These are phyloP conservation scores for Tetrapedia diversipes DNA, from an alignment of 2,888 invertebrate genomes.

Conservation along the genomic window DNA sequence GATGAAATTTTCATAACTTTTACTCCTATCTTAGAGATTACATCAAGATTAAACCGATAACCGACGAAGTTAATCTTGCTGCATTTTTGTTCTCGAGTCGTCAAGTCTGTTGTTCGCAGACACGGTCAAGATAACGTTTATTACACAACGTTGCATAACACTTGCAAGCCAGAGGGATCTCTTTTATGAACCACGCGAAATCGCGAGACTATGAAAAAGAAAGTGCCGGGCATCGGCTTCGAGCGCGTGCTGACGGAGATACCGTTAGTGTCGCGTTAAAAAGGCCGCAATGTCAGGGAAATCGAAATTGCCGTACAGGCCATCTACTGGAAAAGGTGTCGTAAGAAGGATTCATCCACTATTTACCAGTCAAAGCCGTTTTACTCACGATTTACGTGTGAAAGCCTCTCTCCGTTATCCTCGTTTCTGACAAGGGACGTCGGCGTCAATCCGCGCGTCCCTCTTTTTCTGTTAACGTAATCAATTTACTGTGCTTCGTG, in stretches of 20 bases:
- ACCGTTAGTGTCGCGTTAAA: slow-evolving; percentile 57
- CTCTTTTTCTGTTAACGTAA: not conserved
- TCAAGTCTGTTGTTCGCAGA: not conserved
- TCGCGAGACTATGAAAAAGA: slow-evolving; percentile 18
- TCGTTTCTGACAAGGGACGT: not conserved
- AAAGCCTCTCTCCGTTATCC: slow-evolving; percentile 12
- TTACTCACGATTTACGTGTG: slow-evolving; percentile 2
- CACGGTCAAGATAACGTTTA: not conserved
- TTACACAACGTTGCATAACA: slow-evolving; percentile 3
- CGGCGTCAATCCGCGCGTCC: not conserved
- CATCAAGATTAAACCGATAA: not conserved
- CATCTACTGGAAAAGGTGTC: slow-evolving; percentile 38
- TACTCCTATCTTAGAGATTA: not conserved
- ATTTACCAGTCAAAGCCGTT: slow-evolving; percentile 1
- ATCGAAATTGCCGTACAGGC: slow-evolving; percentile 41
- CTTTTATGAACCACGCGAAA: not conserved
- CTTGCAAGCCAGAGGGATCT: not conserved
- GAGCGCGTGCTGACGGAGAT: slow-evolving; percentile 29
- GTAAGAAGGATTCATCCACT: slow-evolving; percentile 15
- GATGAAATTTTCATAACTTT: not conserved
- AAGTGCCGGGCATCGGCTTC: slow-evolving; percentile 22
- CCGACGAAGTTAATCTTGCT: not conserved
- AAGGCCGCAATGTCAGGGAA: slow-evolving; percentile 44
- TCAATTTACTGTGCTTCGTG: not conserved
- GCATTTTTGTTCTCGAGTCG: not conserved